Evolutionary conservation across 2,888 invertebrate genomes (phyloP).

Genomic region (Pilophorus perplexus): DNA sequence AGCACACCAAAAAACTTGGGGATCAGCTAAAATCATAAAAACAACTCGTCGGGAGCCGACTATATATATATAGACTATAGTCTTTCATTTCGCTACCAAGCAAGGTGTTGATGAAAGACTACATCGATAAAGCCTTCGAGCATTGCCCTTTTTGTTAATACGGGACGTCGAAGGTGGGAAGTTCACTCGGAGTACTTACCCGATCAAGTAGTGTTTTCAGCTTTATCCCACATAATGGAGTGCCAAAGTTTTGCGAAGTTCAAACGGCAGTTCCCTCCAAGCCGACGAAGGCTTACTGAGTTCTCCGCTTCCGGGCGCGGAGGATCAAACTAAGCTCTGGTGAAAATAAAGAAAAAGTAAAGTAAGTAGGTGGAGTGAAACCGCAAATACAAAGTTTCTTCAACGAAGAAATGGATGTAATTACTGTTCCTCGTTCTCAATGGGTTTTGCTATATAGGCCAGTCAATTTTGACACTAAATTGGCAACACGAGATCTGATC

Average conservation of each 20-base stretch:
- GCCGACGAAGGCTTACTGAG: conserved; percentile 35
- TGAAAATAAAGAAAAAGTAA: conserved; percentile 8
- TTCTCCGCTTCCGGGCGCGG: conserved; percentile 13
- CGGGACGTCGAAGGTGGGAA: conserved; percentile 27
- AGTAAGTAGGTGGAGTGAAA: conserved; percentile 4
- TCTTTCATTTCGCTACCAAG: no score
- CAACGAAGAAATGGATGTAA: conserved; percentile 21
- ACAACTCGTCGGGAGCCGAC: no score
- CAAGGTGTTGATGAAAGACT: no score
- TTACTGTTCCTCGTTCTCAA: conserved; percentile 13
- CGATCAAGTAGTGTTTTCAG: conserved; percentile 39
- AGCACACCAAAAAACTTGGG: no score
- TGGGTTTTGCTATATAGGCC: conserved; percentile 1
- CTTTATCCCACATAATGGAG: conserved; percentile 40
- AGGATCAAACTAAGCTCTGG: conserved; percentile 23
- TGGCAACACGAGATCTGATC: no score
- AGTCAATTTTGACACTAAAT: no score
- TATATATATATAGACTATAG: no score
- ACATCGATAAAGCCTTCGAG: neutral
- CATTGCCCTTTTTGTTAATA: conserved; percentile 1
- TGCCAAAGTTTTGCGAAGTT: conserved; percentile 39
- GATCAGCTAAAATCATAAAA: no score
- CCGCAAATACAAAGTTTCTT: conserved; percentile 23
- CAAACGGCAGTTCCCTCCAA: conserved; percentile 34
- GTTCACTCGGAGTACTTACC: conserved; percentile 37